Evolutionary conservation across 2,113 vertebrate genomes (phyloP).

Genomic region (Lasiurus borealis): DNA sequence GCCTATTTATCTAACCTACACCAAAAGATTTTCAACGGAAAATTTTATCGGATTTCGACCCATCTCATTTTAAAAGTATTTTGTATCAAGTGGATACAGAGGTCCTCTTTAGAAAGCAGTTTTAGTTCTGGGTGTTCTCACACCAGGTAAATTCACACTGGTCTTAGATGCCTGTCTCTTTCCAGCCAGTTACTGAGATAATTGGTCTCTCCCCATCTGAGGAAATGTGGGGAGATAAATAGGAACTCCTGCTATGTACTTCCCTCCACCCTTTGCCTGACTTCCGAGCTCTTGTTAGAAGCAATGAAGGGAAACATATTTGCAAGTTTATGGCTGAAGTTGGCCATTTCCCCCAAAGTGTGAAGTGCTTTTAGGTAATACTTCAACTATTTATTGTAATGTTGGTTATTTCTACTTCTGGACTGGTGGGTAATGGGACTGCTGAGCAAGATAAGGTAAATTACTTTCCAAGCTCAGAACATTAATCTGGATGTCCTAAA

Average conservation of each 20-base stretch:
- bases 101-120: conserved; percentile 3
- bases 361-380: neutral
- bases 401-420: conserved; percentile 22
- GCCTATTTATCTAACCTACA: neutral
- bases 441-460: conserved; percentile 61
- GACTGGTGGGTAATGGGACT: neutral
- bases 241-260: neutral
- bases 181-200: neutral
- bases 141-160: conserved; percentile 9
- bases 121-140: conserved; percentile 23
- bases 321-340: conserved; percentile 17
- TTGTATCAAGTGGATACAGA: neutral
- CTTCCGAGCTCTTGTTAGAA: neutral
- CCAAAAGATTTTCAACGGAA: neutral
- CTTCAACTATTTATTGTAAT: conserved; percentile 58
- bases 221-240: neutral
- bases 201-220: neutral
- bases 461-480: conserved; percentile 37
- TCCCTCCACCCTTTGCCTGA: neutral
- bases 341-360: conserved; percentile 40
- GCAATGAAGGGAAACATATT: neutral
- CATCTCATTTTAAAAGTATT: neutral
- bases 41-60: neutral
- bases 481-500: conserved; percentile 42
- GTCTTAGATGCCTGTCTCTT: neutral